Conservation (phyloP, 2,113 vertebrate genomes). For the Eublepharis macularius region DNA sequence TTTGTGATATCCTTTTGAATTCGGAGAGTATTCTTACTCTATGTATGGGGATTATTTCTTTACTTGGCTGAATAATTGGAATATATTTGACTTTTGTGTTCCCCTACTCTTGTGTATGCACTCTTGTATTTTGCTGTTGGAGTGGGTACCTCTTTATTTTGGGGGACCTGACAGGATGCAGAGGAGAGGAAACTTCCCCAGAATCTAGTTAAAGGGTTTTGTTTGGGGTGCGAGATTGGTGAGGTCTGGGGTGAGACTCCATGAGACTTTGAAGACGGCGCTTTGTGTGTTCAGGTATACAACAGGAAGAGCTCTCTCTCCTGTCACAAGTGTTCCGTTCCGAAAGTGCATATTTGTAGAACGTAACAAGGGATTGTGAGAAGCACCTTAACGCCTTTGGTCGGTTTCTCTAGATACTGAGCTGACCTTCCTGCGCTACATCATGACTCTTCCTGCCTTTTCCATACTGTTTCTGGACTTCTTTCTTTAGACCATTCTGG, state of each 20-base stretch:
- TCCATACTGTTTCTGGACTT: background rate
- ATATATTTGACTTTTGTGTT: too few species aligned
- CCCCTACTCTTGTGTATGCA: too few species aligned
- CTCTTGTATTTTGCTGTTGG: too few species aligned
- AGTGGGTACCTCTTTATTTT: too few species aligned
- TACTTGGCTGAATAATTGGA: too few species aligned
- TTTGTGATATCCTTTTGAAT: too few species aligned
- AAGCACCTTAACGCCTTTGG: background rate
- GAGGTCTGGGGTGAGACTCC: background rate
- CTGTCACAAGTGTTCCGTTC: background rate
- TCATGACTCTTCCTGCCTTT: background rate
- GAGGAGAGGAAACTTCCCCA: background rate
- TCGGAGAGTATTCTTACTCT: too few species aligned
- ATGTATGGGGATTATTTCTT: too few species aligned
- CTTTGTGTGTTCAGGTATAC: background rate
- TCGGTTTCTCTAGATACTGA: background rate
- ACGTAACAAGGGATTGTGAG: background rate
- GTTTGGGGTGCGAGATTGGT: background rate
- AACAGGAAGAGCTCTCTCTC: background rate
- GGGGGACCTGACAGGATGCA: background rate
- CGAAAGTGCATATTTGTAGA: background rate
- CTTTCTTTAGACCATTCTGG: background rate
- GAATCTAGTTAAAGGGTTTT: background rate
- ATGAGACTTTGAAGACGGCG: background rate
- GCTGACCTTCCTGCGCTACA: background rate